These are phyloP conservation scores for Philopedon plagiatum DNA, from an alignment of 2,888 invertebrate genomes.

Conservation along the genomic window DNA sequence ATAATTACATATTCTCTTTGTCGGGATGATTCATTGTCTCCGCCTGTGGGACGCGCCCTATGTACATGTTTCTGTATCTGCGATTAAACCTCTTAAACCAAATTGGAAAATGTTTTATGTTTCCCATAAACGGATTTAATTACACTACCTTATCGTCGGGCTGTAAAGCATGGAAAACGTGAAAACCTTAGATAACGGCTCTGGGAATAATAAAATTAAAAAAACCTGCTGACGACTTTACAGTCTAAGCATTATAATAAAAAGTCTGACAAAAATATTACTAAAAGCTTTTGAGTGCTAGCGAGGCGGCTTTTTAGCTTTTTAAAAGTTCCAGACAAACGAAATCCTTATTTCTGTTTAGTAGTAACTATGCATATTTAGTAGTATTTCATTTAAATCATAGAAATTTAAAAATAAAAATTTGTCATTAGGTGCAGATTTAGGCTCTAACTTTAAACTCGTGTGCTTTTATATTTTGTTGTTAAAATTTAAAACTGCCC, in stretches of 20 bases:
- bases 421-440: no score
- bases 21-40: not conserved
- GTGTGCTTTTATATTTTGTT: no score
- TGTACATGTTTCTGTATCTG: not conserved
- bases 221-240: conserved; percentile 2
- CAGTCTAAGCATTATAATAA: not conserved
- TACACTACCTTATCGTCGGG: conserved; percentile 34
- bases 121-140: conserved; percentile 40
- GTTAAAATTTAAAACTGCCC: no score
- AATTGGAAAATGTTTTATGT: conserved; percentile 15
- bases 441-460: no score
- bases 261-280: not conserved
- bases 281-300: no score
- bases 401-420: no score
- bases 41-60: not conserved
- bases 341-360: no score
- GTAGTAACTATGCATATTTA: no score
- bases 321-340: no score
- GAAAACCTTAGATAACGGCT: conserved; percentile 37
- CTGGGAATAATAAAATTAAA: conserved; percentile 23
- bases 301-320: no score
- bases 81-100: not conserved
- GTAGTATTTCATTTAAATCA: no score
- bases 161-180: conserved; percentile 35
- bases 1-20: not conserved